A percentile compares a stretch with the other conserved stretches of the same genome.
These are phyloP conservation scores for Brachypterus glaber DNA, from an alignment of 2,888 invertebrate genomes.

Conservation along the genomic window DNA sequence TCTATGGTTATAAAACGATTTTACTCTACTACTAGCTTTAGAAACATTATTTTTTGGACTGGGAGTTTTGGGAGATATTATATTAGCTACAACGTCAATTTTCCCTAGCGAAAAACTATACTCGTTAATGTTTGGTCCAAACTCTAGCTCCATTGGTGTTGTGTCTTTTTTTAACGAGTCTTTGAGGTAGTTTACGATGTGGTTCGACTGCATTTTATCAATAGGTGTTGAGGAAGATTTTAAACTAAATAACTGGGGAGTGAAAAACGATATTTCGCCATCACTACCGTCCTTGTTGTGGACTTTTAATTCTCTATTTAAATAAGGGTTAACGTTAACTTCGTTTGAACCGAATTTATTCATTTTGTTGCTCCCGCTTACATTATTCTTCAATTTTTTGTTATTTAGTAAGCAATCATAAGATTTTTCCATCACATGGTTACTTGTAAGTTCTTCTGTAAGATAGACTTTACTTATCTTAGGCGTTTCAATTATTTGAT, in stretches of 20 bases:
- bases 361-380: constrained; percentile 6
- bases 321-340: constrained; percentile 24
- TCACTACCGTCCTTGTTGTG: constrained; percentile 20
- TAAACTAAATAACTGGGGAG: constrained; percentile 25
- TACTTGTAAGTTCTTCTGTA: not conserved
- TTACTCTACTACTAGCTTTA: too few species aligned
- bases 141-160: too few species aligned
- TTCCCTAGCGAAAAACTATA: too few species aligned
- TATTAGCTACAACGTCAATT: too few species aligned
- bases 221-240: constrained; percentile 32
- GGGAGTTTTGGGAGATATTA: too few species aligned
- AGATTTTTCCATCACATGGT: not conserved
- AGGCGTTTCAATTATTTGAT: too few species aligned
- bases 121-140: too few species aligned
- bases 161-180: too few species aligned
- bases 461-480: constrained; percentile 9
- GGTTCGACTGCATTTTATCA: constrained; percentile 12
- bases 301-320: constrained; percentile 19
- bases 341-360: constrained; percentile 9
- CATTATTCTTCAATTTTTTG: constrained; percentile 10
- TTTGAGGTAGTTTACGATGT: too few species aligned
- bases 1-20: constrained; percentile 14
- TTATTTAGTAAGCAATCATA: too few species aligned
- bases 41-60: too few species aligned
- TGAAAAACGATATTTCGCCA: constrained; percentile 30